Conservation (phyloP, 2,888 invertebrate species). For the Drosophila incognita region DNA sequence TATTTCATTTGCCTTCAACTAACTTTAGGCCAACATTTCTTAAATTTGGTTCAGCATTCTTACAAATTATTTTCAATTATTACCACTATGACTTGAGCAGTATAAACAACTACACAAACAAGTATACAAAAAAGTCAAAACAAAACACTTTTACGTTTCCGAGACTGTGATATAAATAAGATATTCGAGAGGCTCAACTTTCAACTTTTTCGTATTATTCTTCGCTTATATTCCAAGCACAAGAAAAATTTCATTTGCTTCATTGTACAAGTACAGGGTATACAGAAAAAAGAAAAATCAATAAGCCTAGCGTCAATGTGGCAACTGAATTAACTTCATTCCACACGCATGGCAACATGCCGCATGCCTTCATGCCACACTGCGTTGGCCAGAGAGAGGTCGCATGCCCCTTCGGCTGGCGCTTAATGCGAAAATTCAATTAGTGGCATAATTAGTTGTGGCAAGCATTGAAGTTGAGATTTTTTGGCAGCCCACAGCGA, state of each 20-base stretch:
- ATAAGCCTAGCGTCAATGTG: conserved; percentile 58
- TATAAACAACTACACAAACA: not conserved
- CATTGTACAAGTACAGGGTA: conserved; percentile 28
- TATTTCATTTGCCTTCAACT: not conserved
- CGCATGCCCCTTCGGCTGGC: conserved; percentile 52
- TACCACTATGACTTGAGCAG: not conserved
- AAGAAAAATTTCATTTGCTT: not conserved
- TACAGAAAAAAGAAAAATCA: conserved; percentile 55
- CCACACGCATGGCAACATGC: conserved; percentile 62
- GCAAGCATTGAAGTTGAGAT: conserved; percentile 80
- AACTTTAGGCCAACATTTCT: not conserved
- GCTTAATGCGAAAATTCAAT: conserved; percentile 83
- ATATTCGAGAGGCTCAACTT: not conserved
- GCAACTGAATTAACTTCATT: conserved; percentile 68
- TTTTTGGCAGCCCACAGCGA: conserved; percentile 57
- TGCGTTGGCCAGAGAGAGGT: conserved; percentile 1
- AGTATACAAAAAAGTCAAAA: too few relatives aligned
- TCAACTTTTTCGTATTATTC: not conserved
- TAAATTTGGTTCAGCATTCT: not conserved
- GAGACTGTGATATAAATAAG: not conserved
- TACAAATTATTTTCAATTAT: not conserved
- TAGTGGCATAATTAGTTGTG: conserved; percentile 83
- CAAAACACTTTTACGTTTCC: not conserved
- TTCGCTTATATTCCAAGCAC: not conserved
- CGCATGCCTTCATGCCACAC: conserved; percentile 15